Percentiles rank a stretch among this genome's conserved stretches.
Conservation (phyloP, 2,888 invertebrate species). For the Drosophila tanythrix region DNA sequence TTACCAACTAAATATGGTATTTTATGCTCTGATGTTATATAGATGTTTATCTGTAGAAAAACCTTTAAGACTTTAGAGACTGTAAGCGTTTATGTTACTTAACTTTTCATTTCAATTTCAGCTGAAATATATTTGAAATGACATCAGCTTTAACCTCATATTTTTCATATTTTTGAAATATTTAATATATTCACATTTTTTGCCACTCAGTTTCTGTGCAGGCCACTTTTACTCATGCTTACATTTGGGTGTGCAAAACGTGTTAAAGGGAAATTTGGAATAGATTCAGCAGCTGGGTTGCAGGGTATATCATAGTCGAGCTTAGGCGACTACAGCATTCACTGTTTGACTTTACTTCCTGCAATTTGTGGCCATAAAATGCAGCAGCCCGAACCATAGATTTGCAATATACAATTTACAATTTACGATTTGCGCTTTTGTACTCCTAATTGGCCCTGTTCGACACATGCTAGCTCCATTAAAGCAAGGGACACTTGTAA, state of each 20-base stretch:
- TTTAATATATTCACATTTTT: no score
- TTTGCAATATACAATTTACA: conserved; percentile 56
- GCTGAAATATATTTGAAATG: neutral
- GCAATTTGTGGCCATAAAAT: conserved; percentile 63
- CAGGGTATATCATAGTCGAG: neutral
- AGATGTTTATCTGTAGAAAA: neutral
- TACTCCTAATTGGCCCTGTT: conserved; percentile 58
- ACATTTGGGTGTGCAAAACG: no score
- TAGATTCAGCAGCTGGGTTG: neutral
- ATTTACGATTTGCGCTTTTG: conserved; percentile 65
- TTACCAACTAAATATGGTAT: rapidly evolving
- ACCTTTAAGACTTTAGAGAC: neutral
- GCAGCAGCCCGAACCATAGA: conserved; percentile 40
- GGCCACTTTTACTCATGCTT: no score
- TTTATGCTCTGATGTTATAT: neutral
- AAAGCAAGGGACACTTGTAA: conserved; percentile 36
- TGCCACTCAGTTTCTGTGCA: no score
- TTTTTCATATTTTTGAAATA: neutral
- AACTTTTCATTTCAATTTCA: rapidly evolving
- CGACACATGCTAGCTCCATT: conserved; percentile 49
- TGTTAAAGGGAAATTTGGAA: neutral
- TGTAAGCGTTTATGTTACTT: neutral
- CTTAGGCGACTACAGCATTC: neutral
- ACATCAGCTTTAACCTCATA: neutral
- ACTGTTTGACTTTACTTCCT: conserved; percentile 44